Evolutionary conservation across 2,888 invertebrate genomes (phyloP).

Genomic region (Copidosoma aretas): DNA sequence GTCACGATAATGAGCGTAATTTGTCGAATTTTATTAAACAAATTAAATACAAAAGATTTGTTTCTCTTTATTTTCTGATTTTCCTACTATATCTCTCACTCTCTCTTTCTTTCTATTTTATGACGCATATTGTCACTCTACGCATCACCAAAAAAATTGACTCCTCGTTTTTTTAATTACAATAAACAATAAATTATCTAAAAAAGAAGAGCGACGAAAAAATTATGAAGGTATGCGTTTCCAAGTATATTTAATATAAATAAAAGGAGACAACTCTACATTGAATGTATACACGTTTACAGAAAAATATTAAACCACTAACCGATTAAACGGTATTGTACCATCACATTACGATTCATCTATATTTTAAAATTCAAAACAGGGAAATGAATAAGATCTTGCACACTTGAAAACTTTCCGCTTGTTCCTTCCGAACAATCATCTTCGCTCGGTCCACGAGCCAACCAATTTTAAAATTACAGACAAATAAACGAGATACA

Average conservation of each 20-base stretch:
- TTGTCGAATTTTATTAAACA: slow-evolving; percentile 58
- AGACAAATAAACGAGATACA: slow-evolving; percentile 1
- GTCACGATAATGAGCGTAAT: neutral
- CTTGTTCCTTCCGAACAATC: slow-evolving; percentile 26
- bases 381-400: slow-evolving; percentile 23
- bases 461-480: slow-evolving; percentile 30
- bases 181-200: slow-evolving; percentile 39
- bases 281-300: slow-evolving; percentile 18
- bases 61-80: slow-evolving; percentile 35
- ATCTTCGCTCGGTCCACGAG: slow-evolving; percentile 44
- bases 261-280: slow-evolving; percentile 34
- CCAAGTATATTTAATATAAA: slow-evolving; percentile 35
- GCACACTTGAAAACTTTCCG: slow-evolving; percentile 4
- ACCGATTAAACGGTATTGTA: neutral
- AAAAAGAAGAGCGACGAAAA: slow-evolving; percentile 17
- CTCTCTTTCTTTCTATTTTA: neutral
- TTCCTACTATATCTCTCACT: slow-evolving; percentile 3
- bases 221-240: slow-evolving; percentile 33
- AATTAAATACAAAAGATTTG: slow-evolving; percentile 60
- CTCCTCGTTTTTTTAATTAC: slow-evolving; percentile 27
- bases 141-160: slow-evolving; percentile 37
- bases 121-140: slow-evolving; percentile 29
- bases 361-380: slow-evolving; percentile 10
- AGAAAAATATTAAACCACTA: slow-evolving; percentile 32
- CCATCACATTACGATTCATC: slow-evolving; percentile 1